phyloP scores from a whole-genome alignment of 1,140 invertebrate genomes.

The Heliconius hermathena region DNA sequence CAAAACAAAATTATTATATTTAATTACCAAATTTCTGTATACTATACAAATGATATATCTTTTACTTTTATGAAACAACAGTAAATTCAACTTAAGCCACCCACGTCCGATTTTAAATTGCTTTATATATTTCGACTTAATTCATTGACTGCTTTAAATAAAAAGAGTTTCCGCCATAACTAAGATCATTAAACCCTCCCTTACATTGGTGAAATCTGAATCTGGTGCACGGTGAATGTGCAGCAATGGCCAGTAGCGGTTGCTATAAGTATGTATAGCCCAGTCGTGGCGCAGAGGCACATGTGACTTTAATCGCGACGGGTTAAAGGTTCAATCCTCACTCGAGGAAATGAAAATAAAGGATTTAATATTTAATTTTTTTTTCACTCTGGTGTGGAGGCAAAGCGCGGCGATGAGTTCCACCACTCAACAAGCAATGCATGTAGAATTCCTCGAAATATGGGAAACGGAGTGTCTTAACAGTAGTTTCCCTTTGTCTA shows the following conservation, averaged over 20 bases:
- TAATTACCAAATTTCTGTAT: too few relatives aligned
- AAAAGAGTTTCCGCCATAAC: conserved; percentile 48
- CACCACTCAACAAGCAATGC: too few relatives aligned
- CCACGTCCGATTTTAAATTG: conserved; percentile 24
- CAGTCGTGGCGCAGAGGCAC: too few relatives aligned
- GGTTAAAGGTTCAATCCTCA: too few relatives aligned
- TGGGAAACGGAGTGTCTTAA: too few relatives aligned
- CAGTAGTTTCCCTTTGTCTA: too few relatives aligned
- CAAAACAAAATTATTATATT: not conserved
- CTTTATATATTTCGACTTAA: conserved; percentile 25
- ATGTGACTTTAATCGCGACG: too few relatives aligned
- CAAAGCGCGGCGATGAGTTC: too few relatives aligned
- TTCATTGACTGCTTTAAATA: conserved; percentile 57
- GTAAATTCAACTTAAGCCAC: not conserved
- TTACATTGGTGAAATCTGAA: conserved; percentile 38
- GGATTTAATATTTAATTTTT: too few relatives aligned
- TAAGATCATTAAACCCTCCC: conserved; percentile 45
- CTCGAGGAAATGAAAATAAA: too few relatives aligned
- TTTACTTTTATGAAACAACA: conserved; percentile 9
- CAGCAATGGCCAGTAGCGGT: conserved; percentile 29
- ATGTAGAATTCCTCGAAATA: too few relatives aligned
- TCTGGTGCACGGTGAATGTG: conserved; percentile 38
- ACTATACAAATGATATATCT: not conserved
- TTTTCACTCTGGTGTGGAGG: too few relatives aligned
- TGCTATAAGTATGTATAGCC: conserved; percentile 25